These are phyloP conservation scores for Muschampia plurimacula DNA, from an alignment of 2,888 invertebrate genomes.

Conservation along the genomic window DNA sequence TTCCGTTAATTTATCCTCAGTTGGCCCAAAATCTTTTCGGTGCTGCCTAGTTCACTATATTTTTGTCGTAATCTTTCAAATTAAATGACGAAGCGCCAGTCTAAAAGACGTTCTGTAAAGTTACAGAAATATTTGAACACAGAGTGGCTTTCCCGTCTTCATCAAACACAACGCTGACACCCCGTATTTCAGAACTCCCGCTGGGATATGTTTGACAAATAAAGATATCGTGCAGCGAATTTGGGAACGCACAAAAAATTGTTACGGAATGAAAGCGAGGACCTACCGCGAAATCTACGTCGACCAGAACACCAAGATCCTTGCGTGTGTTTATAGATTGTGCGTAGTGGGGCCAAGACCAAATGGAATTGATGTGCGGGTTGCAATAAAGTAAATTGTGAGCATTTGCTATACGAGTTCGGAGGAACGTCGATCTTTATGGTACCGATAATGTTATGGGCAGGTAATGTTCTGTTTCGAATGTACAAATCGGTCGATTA, in stretches of 20 bases:
- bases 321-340: background rate
- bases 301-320: slow-evolving; percentile 41
- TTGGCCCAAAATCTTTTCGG: slow-evolving; percentile 50
- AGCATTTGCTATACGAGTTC: slow-evolving; percentile 81
- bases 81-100: slow-evolving; percentile 53
- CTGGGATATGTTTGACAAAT: slow-evolving; percentile 74
- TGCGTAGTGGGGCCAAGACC: slow-evolving; percentile 11
- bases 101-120: slow-evolving; percentile 54
- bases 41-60: slow-evolving; percentile 48
- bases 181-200: slow-evolving; percentile 51
- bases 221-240: slow-evolving; percentile 76
- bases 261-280: slow-evolving; percentile 65
- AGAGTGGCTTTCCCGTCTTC: slow-evolving; percentile 31
- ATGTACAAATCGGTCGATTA: slow-evolving; percentile 74
- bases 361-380: slow-evolving; percentile 44
- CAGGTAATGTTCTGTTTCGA: slow-evolving; percentile 79
- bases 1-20: slow-evolving; percentile 51
- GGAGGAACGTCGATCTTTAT: slow-evolving; percentile 77
- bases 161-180: slow-evolving; percentile 32
- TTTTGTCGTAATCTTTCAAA: slow-evolving; percentile 57
- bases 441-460: slow-evolving; percentile 81
- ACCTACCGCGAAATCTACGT: slow-evolving; percentile 63
- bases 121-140: slow-evolving; percentile 45
- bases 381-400: slow-evolving; percentile 83
- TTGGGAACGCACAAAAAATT: slow-evolving; percentile 71